Base-by-base conservation (phyloP, 2,113 vertebrate genomes). In the Bos javanicus region DNA sequence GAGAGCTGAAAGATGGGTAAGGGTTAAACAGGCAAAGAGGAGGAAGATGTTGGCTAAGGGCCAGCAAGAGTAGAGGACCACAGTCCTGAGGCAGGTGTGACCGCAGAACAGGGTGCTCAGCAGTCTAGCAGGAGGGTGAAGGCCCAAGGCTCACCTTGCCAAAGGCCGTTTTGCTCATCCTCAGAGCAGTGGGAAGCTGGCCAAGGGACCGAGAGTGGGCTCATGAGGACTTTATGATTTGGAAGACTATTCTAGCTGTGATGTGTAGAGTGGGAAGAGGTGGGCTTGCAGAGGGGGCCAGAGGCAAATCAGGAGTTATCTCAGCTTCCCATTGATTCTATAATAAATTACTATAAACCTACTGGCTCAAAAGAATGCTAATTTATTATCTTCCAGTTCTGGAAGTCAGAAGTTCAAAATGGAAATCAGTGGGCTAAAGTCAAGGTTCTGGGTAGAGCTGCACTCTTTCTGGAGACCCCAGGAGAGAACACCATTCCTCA, bases 71-170 rank as follows among this genome's bases (percentile, higher is more conserved):
- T 33, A 3, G 43, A 91, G 59, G 10, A 2, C 6, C 57, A 43
- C 30, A 2, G 30, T 28, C 15, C 21, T 6, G 13, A n/a, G 15
- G 15, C 78, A 76, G 46, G 39, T 25, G 16, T 2, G 23, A 12
- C 30, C 5, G 4, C 0, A 15, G 36, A 39, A 11, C 21, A 43
- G 36, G 15, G 50, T 17, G 15, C 0, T 7, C 19, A 2, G 17
- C 11, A 4, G 12, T 17, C 43, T 17, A 30, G 13, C 13, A 8
- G 0, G 30, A 80, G 28, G 9, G 17, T 5, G 4, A 26, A 30
- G 39, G 15, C 54, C 21, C 1, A 7, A 83, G 52, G 3, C 52
- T 43, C 16, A 21, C 8, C 30, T 23, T 1, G 11, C 23, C 4
- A 4, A 15, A 52, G 50, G 21, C 21, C 11, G 0, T 11, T 50